A percentile compares a stretch with the other conserved stretches of the same genome.
phyloP scores from a whole-genome alignment of 2,888 invertebrate genomes.

The Lutraria lutraria region DNA sequence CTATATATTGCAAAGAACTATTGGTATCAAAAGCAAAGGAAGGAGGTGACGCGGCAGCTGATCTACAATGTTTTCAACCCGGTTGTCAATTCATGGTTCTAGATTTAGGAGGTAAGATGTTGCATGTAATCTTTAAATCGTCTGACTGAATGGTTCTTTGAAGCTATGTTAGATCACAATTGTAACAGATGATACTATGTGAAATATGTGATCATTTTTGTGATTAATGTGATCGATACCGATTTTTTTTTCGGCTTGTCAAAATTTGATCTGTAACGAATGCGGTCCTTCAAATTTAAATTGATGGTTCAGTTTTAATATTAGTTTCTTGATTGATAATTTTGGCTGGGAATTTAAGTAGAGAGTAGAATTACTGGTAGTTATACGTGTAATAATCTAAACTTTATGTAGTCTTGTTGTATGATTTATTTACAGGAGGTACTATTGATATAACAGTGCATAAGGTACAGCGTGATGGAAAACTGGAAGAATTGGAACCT shows the following conservation, averaged over 20 bases:
- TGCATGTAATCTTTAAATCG: background rate
- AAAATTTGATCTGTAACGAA: no score
- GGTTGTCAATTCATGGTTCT: conserved; percentile 41
- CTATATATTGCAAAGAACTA: conserved; percentile 42
- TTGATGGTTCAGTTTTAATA: background rate
- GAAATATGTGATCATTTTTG: no score
- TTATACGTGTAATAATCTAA: no score
- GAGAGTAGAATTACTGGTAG: background rate
- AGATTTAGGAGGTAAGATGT: conserved; percentile 25
- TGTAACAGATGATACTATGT: no score
- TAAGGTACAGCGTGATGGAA: conserved; percentile 53
- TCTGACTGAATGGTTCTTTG: background rate
- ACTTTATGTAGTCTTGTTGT: no score
- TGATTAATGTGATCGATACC: no score
- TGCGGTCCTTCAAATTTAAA: no score
- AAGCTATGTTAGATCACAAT: background rate
- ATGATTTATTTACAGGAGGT: conserved; percentile 58
- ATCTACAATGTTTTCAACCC: conserved; percentile 28
- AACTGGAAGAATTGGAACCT: conserved; percentile 54
- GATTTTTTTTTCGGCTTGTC: no score
- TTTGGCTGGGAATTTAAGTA: background rate
- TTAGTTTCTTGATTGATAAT: background rate
- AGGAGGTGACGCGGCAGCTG: background rate
- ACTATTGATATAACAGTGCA: conserved; percentile 71
- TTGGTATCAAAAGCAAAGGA: conserved; percentile 24